These are phyloP conservation scores for Lepidurus arcticus DNA, from an alignment of 1,140 invertebrate species.

Conservation along the genomic window DNA sequence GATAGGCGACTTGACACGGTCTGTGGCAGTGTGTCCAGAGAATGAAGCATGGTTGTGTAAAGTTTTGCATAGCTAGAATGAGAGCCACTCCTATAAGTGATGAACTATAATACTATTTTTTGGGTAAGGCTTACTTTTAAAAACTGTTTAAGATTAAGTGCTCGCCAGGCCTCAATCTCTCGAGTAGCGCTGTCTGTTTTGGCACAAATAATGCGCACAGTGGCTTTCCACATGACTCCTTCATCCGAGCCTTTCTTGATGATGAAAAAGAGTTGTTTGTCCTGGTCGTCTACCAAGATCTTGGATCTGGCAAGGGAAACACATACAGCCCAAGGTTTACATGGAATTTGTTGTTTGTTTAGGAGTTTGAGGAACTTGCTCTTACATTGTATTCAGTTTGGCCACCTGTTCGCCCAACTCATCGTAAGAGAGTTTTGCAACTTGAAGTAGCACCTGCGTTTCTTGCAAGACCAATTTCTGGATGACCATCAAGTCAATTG, in stretches of 20 bases:
- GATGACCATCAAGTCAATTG: constrained; percentile 34
- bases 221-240: constrained; percentile 61
- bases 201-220: constrained; percentile 58
- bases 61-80: neutral
- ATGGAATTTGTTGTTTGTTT: constrained; percentile 16
- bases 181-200: constrained; percentile 52
- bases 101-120: neutral
- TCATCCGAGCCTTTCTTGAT: constrained; percentile 59
- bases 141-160: constrained; percentile 58
- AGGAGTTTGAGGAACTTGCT: neutral
- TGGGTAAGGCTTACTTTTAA: constrained; percentile 42
- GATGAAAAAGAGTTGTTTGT: constrained; percentile 59
- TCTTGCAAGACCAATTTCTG: constrained; percentile 40
- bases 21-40: constrained; percentile 16
- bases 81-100: neutral
- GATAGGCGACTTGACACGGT: neutral
- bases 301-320: constrained; percentile 48
- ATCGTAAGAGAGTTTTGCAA: constrained; percentile 49
- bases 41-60: constrained; percentile 9
- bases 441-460: constrained; percentile 39
- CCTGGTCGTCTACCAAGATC: constrained; percentile 53
- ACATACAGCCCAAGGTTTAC: constrained; percentile 23
- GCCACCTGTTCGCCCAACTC: constrained; percentile 49
- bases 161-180: constrained; percentile 51
- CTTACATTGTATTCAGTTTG: constrained; percentile 51